These are phyloP conservation scores for Momotus momota DNA, from an alignment of 2,797 vertebrate species.

Conservation along the genomic window DNA sequence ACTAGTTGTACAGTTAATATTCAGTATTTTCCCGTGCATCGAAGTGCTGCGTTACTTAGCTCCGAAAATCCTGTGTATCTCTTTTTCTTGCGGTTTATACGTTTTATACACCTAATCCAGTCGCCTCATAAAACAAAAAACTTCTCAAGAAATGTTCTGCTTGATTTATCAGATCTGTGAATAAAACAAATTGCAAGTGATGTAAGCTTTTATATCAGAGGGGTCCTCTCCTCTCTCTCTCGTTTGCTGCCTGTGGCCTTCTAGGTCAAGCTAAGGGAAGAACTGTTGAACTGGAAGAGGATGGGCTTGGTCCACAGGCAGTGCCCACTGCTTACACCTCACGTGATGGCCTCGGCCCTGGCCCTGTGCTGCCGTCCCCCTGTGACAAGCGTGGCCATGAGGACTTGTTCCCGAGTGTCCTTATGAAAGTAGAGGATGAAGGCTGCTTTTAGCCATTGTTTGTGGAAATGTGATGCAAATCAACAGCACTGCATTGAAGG, in stretches of 20 bases:
- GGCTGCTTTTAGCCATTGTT: not conserved
- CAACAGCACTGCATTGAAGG: not conserved
- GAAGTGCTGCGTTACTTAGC: not conserved
- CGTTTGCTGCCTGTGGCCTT: not conserved
- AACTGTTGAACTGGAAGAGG: not conserved
- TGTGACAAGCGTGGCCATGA: rapidly evolving
- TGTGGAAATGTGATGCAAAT: not conserved
- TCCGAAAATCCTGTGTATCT: not conserved
- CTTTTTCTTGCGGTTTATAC: not conserved
- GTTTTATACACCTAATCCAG: not conserved
- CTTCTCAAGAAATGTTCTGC: not conserved
- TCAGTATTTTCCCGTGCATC: not conserved
- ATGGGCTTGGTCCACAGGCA: rapidly evolving
- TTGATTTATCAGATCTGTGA: not conserved
- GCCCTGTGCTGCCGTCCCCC: rapidly evolving
- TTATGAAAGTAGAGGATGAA: not conserved
- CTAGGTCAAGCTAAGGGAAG: not conserved
- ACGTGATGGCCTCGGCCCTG: not conserved
- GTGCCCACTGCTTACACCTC: rapidly evolving
- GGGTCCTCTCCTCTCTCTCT: not conserved
- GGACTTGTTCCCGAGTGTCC: not conserved
- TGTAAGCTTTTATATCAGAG: not conserved
- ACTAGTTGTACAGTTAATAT: not conserved
- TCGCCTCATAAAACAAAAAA: not conserved
- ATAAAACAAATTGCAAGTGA: not conserved